Evolutionary conservation across 2,888 invertebrate genomes (phyloP).

Genomic region (Ephialtes manifestator): DNA sequence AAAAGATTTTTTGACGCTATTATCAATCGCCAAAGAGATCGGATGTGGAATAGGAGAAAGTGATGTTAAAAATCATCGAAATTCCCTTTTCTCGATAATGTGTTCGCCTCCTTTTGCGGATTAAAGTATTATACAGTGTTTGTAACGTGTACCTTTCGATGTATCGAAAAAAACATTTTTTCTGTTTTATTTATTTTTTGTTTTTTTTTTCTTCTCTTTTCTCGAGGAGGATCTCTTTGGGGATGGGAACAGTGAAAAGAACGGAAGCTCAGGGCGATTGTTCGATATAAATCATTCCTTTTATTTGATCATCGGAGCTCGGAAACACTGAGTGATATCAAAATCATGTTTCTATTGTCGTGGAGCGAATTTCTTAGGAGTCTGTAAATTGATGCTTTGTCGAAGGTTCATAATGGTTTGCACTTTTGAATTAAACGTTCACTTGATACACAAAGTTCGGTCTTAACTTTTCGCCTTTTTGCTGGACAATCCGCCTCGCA

Average conservation of each 20-base stretch:
- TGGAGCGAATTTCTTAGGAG: conserved; percentile 30
- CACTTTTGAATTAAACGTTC: background rate
- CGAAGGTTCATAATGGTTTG: background rate
- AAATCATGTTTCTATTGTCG: conserved; percentile 25
- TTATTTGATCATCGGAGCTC: conserved; percentile 46
- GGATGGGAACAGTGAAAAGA: background rate
- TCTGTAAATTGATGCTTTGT: conserved; percentile 6
- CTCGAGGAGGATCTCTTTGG: conserved; percentile 20
- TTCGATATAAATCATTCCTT: conserved; percentile 68
- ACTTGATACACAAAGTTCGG: background rate
- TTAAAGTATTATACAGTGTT: conserved; percentile 36
- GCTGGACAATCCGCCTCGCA: conserved; percentile 13
- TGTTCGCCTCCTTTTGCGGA: conserved; percentile 19
- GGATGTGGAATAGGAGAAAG: background rate
- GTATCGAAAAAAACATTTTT: background rate
- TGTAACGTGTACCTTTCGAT: conserved; percentile 46
- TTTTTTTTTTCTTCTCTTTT: conserved; percentile 30
- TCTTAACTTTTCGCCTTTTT: background rate
- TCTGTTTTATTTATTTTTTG: conserved; percentile 23
- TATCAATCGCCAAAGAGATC: conserved; percentile 64
- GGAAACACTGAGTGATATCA: conserved; percentile 39
- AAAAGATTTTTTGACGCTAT: conserved; percentile 28
- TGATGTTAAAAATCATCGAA: conserved; percentile 6
- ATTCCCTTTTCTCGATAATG: conserved; percentile 26
- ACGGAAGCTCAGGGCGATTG: conserved; percentile 40